Percentiles rank a stretch among this genome's conserved stretches.
Evolutionary conservation across 2,888 invertebrate species (phyloP).

Genomic region (Galerucella pusilla): DNA sequence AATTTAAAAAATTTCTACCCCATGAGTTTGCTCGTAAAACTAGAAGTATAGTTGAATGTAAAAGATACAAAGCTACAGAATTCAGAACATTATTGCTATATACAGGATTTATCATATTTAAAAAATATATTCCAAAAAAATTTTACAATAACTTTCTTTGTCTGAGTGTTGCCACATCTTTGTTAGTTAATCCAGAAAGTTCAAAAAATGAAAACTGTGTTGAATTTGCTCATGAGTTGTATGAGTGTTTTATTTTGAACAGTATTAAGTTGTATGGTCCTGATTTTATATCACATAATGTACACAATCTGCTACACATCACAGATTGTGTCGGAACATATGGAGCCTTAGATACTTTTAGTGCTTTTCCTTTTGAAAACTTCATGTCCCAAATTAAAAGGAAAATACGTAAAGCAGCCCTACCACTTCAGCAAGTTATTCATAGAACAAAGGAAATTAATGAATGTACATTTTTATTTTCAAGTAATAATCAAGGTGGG

Average conservation of each 20-base stretch:
- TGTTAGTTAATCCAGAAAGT: constrained; percentile 20
- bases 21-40: constrained; percentile 38
- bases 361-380: constrained; percentile 25
- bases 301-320: constrained; percentile 31
- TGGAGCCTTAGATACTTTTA: constrained; percentile 41
- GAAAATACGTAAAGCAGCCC: constrained; percentile 12
- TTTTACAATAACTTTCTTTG: constrained; percentile 39
- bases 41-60: constrained; percentile 34
- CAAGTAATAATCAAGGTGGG: not conserved
- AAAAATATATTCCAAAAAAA: constrained; percentile 20
- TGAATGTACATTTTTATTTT: not conserved
- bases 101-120: constrained; percentile 34
- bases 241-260: constrained; percentile 32
- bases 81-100: constrained; percentile 22
- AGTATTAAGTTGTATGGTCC: constrained; percentile 23
- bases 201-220: constrained; percentile 21
- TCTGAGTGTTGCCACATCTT: constrained; percentile 29
- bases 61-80: constrained; percentile 41
- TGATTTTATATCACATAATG: constrained; percentile 19
- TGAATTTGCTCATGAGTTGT: constrained; percentile 36
- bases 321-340: constrained; percentile 35
- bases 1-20: constrained; percentile 37
- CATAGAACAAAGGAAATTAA: constrained; percentile 2
- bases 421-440: constrained; percentile 19
- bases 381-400: constrained; percentile 18